A percentile compares a stretch with the other conserved stretches of the same genome.
Evolutionary conservation across 1,140 invertebrate species (phyloP).

Genomic region (Babylonia areolata): DNA sequence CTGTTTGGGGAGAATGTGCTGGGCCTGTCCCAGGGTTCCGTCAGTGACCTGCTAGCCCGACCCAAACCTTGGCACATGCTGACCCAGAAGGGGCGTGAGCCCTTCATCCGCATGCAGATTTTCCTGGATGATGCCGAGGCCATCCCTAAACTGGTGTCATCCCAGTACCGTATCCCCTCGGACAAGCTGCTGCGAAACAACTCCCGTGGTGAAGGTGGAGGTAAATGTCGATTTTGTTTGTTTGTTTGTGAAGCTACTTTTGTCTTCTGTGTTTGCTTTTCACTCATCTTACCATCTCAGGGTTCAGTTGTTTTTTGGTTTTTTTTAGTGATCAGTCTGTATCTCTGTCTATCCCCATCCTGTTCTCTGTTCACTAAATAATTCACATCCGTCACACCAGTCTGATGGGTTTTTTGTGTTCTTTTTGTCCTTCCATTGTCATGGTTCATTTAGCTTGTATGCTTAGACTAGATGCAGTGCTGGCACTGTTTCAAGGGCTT

Average conservation of each 20-base stretch:
- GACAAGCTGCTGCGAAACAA: slow-evolving; percentile 82
- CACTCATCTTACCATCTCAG: too few relatives aligned
- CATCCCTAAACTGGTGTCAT: slow-evolving; percentile 96
- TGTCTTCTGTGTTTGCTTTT: neutral
- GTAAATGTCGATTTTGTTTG: slow-evolving; percentile 36
- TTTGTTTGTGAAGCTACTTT: slow-evolving; percentile 9
- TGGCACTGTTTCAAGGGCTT: too few relatives aligned
- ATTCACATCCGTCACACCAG: too few relatives aligned
- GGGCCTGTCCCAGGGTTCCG: slow-evolving; percentile 91
- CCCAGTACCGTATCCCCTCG: slow-evolving; percentile 96
- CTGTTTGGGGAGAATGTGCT: slow-evolving; percentile 98
- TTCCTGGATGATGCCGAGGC: slow-evolving; percentile 98
- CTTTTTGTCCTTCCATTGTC: too few relatives aligned
- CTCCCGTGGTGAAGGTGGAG: slow-evolving; percentile 43
- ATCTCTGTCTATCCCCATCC: too few relatives aligned
- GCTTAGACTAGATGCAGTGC: neutral
- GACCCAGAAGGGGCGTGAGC: slow-evolving; percentile 97
- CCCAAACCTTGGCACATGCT: slow-evolving; percentile 99
- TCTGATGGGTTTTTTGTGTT: too few relatives aligned
- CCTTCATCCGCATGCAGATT: slow-evolving; percentile 98
- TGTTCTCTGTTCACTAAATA: too few relatives aligned
- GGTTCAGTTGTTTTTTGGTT: too few relatives aligned
- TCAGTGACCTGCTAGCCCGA: slow-evolving; percentile 97
- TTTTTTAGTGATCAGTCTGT: too few relatives aligned
- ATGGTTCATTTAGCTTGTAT: neutral